Percentiles rank a stretch among this genome's conserved stretches.
phyloP scores from a whole-genome alignment of 2,113 vertebrate species.

The Bufo gargarizans region DNA sequence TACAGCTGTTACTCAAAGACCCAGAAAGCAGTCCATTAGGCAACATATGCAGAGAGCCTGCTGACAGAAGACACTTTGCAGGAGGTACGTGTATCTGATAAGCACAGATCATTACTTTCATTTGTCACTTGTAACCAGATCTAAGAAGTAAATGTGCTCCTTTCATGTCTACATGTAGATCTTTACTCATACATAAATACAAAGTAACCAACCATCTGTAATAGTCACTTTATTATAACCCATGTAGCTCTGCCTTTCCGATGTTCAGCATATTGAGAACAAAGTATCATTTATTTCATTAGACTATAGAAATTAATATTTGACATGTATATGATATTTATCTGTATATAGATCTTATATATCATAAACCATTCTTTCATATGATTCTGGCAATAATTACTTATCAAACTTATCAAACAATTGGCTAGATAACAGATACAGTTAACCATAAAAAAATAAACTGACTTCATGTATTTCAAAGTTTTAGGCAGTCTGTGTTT shows the following conservation, averaged over 20 bases:
- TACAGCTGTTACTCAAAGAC: conserved; percentile 47
- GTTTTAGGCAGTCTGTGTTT: too few species aligned
- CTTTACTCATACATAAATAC: neutral
- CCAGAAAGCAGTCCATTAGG: conserved; percentile 41
- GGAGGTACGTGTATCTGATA: conserved; percentile 14
- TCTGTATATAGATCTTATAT: too few species aligned
- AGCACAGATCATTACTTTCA: neutral
- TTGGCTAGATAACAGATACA: too few species aligned
- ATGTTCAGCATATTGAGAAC: neutral
- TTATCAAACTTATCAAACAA: neutral
- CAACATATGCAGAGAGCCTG: conserved; percentile 19
- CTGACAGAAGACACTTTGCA: conserved; percentile 54
- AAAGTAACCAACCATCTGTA: neutral
- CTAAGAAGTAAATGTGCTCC: neutral
- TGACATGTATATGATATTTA: too few species aligned
- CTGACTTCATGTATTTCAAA: too few species aligned
- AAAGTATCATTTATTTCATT: neutral
- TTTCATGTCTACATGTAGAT: neutral
- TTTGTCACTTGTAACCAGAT: conserved; percentile 25
- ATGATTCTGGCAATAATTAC: neutral
- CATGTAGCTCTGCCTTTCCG: neutral
- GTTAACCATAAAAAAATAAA: too few species aligned
- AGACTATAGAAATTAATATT: neutral
- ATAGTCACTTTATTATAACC: neutral
- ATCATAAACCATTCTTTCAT: neutral